A percentile compares a stretch with the other conserved stretches of the same genome.
Evolutionary conservation across 30 jellyfish, hydroid and myxozoan genomes (phyloP).

Genomic region (Catostylus mosaicus): DNA sequence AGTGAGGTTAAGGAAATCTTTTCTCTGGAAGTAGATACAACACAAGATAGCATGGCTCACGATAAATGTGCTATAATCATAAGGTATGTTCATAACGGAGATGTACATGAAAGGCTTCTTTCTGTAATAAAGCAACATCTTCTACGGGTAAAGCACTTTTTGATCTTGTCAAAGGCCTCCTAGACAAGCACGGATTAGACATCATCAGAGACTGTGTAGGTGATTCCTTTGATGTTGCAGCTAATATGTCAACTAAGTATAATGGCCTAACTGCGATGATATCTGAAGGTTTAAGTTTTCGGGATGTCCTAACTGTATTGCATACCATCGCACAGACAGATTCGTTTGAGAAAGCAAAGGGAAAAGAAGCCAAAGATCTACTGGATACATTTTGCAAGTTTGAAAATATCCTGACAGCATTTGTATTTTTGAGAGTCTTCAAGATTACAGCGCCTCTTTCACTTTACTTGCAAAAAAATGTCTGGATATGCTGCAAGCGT

Average conservation of each 20-base stretch:
- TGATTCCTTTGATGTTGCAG: slow-evolving; percentile 32
- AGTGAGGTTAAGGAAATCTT: neutral
- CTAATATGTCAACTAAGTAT: neutral
- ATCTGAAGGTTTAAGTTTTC: neutral
- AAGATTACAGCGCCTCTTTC: slow-evolving; percentile 26
- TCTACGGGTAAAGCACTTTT: neutral
- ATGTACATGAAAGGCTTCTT: neutral
- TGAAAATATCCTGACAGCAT: neutral
- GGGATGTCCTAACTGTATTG: neutral
- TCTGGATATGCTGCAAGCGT: slow-evolving; percentile 50
- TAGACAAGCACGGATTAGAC: neutral
- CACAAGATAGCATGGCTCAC: neutral
- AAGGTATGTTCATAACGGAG: neutral
- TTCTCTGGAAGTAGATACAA: neutral
- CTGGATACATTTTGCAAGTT: slow-evolving; percentile 3
- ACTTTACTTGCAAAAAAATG: slow-evolving; percentile 30
- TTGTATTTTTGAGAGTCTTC: neutral
- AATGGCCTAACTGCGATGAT: slow-evolving; percentile 25
- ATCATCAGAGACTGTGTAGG: slow-evolving; percentile 28
- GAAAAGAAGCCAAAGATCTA: slow-evolving; percentile 1
- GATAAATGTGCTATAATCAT: too few species aligned
- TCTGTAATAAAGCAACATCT: neutral
- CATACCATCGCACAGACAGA: neutral
- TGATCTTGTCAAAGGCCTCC: slow-evolving; percentile 9
- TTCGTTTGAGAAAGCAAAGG: neutral